phyloP scores from a whole-genome alignment of 1,140 invertebrate species.

The Drosophila rufa region DNA sequence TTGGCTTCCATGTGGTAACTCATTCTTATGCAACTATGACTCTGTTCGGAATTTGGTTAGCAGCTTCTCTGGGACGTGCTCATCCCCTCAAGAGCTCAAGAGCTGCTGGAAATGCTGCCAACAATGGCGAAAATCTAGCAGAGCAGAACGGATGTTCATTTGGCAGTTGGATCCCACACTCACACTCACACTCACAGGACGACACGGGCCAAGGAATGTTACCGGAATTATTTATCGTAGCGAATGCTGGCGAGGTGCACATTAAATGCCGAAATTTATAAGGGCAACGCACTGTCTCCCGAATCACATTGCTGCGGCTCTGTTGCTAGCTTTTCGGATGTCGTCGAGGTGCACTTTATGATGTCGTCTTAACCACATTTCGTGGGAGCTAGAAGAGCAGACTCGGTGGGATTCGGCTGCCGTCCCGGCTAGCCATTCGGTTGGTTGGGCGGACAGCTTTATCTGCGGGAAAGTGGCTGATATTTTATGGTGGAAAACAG shows the following conservation, averaged over 20 bases:
- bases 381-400: constrained; percentile 6
- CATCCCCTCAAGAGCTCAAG: constrained; percentile 7
- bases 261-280: constrained; percentile 63
- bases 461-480: constrained; percentile 75
- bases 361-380: constrained; percentile 35
- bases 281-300: constrained; percentile 51
- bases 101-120: constrained; percentile 24
- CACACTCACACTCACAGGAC: constrained; percentile 3
- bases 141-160: constrained; percentile 56
- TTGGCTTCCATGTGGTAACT: constrained; percentile 10
- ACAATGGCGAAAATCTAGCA: constrained; percentile 43
- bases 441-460: constrained; percentile 68
- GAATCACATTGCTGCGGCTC: constrained; percentile 53
- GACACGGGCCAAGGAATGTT: constrained; percentile 38
- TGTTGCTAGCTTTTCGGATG: constrained; percentile 30
- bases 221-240: constrained; percentile 53
- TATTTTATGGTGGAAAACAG: constrained; percentile 63
- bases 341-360: constrained; percentile 68
- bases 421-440: constrained; percentile 18
- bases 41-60: constrained; percentile 30
- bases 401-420: constrained; percentile 1
- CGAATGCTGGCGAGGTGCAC: constrained; percentile 40
- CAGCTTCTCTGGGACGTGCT: constrained; percentile 24
- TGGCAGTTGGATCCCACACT: constrained; percentile 34
- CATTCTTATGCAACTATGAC: constrained; percentile 21